phyloP scores from a whole-genome alignment of 2,888 invertebrate species.

The Drosophila mercatorum region DNA sequence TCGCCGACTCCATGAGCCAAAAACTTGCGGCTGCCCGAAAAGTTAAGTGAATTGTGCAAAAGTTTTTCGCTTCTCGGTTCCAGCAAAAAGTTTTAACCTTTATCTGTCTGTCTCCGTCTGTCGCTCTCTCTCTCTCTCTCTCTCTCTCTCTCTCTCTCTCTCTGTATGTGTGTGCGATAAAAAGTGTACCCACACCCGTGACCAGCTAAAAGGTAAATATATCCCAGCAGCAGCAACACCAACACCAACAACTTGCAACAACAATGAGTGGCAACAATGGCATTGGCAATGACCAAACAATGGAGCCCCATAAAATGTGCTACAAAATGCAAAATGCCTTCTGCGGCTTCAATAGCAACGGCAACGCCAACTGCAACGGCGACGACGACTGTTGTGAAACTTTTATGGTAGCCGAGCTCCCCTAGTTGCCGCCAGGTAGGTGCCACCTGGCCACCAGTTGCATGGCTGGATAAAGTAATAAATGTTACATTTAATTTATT shows the following conservation, averaged over 20 bases:
- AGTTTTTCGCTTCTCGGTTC: constrained; percentile 70
- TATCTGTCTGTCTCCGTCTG: constrained; percentile 7
- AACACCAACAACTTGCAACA: constrained; percentile 28
- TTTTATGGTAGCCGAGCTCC: constrained; percentile 60
- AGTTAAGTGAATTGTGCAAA: constrained; percentile 80
- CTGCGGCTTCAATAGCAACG: constrained; percentile 78
- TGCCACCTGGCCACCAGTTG: constrained; percentile 66
- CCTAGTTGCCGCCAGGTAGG: constrained; percentile 43
- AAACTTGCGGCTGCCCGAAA: constrained; percentile 72
- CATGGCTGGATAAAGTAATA: constrained; percentile 73
- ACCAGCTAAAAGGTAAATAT: constrained; percentile 74
- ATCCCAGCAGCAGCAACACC: constrained; percentile 44
- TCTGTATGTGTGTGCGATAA: constrained; percentile 16
- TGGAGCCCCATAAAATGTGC: constrained; percentile 76
- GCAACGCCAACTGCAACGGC: constrained; percentile 14
- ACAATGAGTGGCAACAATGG: constrained; percentile 59
- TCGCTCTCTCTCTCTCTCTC: not conserved
- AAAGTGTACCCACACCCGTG: constrained; percentile 42
- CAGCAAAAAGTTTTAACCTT: constrained; percentile 60
- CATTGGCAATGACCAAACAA: constrained; percentile 68
- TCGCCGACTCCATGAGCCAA: constrained; percentile 31
- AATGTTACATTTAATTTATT: constrained; percentile 76
- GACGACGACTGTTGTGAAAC: constrained; percentile 61
- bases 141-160: not conserved
- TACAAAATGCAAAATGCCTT: constrained; percentile 80